Conservation (phyloP, 2,888 invertebrate species). For the Meiosimyza platycephala region DNA sequence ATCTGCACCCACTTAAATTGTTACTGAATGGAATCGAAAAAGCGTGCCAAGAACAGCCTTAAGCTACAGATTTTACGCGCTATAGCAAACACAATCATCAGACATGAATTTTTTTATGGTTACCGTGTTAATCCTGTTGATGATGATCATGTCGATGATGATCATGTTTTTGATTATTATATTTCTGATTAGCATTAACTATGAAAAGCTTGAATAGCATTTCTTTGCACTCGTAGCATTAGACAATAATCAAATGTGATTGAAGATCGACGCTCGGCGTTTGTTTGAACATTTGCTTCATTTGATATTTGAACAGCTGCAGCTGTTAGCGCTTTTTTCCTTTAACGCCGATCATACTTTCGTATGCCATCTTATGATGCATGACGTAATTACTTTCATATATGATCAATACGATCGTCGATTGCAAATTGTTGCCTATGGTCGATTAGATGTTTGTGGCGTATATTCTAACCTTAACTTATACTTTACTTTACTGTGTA, state of each 20-base stretch:
- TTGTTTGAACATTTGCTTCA: not conserved
- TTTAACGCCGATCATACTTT: conserved; percentile 5
- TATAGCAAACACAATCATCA: not conserved
- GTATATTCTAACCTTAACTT: too few species aligned
- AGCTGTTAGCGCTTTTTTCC: not conserved
- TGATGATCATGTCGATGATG: not conserved
- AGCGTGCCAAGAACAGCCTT: conserved; percentile 18
- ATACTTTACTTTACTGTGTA: too few species aligned
- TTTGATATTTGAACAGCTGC: conserved; percentile 30
- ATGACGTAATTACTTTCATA: conserved; percentile 24
- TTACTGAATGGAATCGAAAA: not conserved
- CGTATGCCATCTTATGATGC: conserved; percentile 1
- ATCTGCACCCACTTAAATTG: conserved; percentile 25
- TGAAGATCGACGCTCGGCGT: too few species aligned
- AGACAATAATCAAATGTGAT: conserved; percentile 9
- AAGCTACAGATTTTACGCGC: not conserved
- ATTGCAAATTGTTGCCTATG: conserved; percentile 19
- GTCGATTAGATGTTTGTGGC: too few species aligned
- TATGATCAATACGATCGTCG: conserved; percentile 27
- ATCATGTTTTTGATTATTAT: not conserved
- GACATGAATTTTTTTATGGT: too few species aligned
- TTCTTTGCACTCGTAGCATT: conserved; percentile 5
- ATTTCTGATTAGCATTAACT: not conserved
- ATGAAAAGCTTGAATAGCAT: not conserved
- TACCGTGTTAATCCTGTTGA: not conserved